A percentile compares a stretch with the other conserved stretches of the same genome.
Conservation (phyloP, 2,113 vertebrate species). For the Lycaon pictus region DNA sequence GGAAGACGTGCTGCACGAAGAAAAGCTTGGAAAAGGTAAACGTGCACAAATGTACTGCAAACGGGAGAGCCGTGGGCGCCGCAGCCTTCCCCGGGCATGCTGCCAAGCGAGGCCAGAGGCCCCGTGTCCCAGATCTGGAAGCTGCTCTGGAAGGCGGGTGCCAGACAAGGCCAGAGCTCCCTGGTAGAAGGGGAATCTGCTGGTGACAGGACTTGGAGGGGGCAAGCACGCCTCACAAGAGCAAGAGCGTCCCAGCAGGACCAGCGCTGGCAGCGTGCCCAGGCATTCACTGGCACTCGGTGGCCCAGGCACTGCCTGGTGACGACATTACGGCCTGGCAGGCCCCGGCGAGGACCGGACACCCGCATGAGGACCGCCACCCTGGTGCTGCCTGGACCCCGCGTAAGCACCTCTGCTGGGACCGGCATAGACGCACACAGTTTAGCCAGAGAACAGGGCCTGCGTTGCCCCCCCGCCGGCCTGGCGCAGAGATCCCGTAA, state of each 20-base stretch:
- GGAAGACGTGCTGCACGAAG: neutral
- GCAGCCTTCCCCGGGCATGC: neutral
- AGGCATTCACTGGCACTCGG: constrained; percentile 63
- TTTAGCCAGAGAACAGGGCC: neutral
- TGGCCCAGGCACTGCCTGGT: constrained; percentile 75
- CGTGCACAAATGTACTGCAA: neutral
- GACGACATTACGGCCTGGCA: constrained; percentile 49
- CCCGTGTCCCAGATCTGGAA: neutral
- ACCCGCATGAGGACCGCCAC: neutral
- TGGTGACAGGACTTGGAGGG: neutral
- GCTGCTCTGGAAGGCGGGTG: neutral
- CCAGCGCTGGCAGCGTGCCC: constrained; percentile 61
- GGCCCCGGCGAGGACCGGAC: neutral
- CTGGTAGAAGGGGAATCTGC: neutral
- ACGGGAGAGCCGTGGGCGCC: neutral
- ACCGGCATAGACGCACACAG: neutral
- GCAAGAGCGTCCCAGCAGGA: neutral
- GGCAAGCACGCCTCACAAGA: neutral
- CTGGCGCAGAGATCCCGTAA: neutral
- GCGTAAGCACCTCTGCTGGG: neutral
- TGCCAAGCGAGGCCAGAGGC: constrained; percentile 51
- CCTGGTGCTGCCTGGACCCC: neutral
- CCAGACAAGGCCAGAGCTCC: neutral
- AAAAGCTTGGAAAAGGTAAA: constrained; percentile 41
- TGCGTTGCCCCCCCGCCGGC: neutral